Evolutionary conservation across 2,113 vertebrate genomes (phyloP).

Genomic region (Brachyistius frenatus): DNA sequence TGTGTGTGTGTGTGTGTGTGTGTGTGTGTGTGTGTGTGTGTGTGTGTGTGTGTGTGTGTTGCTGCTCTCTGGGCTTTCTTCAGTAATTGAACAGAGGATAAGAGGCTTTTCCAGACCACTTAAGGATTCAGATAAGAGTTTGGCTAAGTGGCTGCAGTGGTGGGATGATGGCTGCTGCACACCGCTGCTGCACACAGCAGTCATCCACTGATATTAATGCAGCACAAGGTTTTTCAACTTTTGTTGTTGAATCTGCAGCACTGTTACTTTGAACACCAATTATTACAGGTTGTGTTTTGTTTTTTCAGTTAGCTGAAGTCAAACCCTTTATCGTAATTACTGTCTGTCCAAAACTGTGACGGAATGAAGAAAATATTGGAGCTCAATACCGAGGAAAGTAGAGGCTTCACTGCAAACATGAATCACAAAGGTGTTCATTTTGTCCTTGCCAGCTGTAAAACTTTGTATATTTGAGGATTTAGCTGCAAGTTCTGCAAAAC

Average conservation of each 20-base stretch:
- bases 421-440: no score
- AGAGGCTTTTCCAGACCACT: conserved; percentile 64
- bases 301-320: neutral
- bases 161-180: conserved; percentile 21
- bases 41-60: conserved; percentile 30
- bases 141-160: conserved; percentile 27
- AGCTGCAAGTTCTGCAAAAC: no score
- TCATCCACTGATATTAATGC: neutral
- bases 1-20: conserved; percentile 36
- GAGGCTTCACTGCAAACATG: no score
- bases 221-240: no score
- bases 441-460: no score
- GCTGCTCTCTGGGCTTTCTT: conserved; percentile 16
- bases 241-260: no score
- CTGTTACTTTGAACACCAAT: no score
- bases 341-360: neutral
- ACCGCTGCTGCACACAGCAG: conserved; percentile 5
- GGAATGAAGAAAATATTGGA: neutral
- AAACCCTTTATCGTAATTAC: neutral
- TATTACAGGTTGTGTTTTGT: neutral
- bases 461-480: no score
- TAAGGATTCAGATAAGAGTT: conserved; percentile 50
- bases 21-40: conserved; percentile 26
- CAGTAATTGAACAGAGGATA: conserved; percentile 53
- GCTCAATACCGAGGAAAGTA: no score